These are phyloP conservation scores for Chamaea fasciata DNA, from an alignment of 2,113 vertebrate species.

Conservation along the genomic window DNA sequence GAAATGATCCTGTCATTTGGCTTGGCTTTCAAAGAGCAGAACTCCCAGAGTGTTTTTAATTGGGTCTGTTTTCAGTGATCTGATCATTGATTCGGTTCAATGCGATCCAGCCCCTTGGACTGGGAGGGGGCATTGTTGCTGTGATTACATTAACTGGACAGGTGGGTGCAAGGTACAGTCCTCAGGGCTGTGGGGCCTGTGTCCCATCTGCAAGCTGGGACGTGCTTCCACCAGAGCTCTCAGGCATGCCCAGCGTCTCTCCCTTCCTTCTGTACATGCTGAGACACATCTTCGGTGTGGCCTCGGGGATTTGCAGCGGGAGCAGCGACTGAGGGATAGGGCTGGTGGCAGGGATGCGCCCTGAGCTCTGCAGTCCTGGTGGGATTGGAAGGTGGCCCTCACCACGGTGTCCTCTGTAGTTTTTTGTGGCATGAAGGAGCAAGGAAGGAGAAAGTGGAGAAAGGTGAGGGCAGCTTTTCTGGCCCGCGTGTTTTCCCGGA, in stretches of 20 bases:
- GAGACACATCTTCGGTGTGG: accelerated
- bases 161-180: accelerated
- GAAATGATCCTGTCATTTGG: neutral
- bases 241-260: accelerated
- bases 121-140: neutral
- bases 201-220: neutral
- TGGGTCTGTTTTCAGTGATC: neutral
- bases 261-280: neutral
- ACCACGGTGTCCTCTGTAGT: accelerated
- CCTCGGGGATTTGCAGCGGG: accelerated
- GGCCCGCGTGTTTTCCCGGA: accelerated
- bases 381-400: neutral
- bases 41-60: accelerated
- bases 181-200: neutral
- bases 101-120: accelerated
- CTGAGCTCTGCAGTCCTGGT: accelerated
- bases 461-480: neutral
- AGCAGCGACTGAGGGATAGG: neutral
- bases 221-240: accelerated
- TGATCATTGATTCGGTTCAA: neutral
- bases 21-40: neutral
- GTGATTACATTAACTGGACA: neutral
- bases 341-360: neutral
- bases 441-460: neutral
- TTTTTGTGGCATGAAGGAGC: neutral